Evolutionary conservation across 2,797 vertebrate species (phyloP).

Genomic region (Premnoplex brunnescens): DNA sequence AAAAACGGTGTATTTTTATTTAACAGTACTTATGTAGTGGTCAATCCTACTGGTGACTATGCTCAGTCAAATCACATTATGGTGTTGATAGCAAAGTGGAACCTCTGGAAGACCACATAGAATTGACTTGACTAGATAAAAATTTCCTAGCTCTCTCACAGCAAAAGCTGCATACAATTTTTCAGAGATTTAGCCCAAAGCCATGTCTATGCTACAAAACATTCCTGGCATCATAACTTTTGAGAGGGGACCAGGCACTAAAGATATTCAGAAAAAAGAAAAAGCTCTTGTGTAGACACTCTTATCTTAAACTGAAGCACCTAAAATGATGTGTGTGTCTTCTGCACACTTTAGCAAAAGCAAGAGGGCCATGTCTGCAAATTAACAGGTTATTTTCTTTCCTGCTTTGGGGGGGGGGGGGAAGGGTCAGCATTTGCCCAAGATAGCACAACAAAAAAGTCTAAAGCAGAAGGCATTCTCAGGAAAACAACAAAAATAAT

Average conservation of each 20-base stretch:
- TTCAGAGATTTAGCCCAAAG: neutral
- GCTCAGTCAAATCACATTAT: neutral
- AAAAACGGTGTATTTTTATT: neutral
- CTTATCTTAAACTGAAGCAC: neutral
- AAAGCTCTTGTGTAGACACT: neutral
- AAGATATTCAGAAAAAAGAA: neutral
- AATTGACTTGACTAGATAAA: neutral
- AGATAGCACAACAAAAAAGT: neutral
- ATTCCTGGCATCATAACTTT: neutral
- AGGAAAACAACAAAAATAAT: neutral
- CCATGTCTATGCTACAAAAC: neutral
- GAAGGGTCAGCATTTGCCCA: neutral
- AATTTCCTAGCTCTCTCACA: neutral
- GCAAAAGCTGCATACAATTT: neutral
- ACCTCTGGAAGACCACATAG: neutral
- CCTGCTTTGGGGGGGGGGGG: neutral
- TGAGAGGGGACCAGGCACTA: neutral
- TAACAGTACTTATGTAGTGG: neutral
- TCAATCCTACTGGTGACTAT: neutral
- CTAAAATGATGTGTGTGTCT: neutral
- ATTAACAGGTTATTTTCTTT: neutral
- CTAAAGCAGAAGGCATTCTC: neutral
- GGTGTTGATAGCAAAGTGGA: neutral
- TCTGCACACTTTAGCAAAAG: neutral
- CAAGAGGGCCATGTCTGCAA: accelerated